phyloP scores from a whole-genome alignment of 1,140 invertebrate genomes.

The Penaeus japonicus region DNA sequence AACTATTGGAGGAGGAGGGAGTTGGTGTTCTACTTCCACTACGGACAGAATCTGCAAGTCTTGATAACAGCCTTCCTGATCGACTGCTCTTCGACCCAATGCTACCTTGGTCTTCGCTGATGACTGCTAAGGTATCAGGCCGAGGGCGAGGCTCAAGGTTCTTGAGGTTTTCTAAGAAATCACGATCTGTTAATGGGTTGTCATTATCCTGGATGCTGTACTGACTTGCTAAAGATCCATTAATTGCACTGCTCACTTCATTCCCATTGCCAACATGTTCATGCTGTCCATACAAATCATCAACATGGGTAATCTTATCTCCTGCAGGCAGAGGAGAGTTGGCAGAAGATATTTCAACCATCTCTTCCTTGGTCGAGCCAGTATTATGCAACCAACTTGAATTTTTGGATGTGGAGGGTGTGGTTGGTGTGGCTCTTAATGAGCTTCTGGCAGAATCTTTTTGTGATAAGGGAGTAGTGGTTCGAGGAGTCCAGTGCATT shows the following conservation, averaged over 20 bases:
- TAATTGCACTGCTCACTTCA: conserved; percentile 48
- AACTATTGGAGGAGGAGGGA: conserved; percentile 37
- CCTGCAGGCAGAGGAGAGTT: conserved; percentile 18
- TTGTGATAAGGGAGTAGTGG: neutral
- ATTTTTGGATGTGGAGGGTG: conserved; percentile 35
- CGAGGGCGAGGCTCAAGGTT: conserved; percentile 41
- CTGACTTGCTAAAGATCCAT: conserved; percentile 46
- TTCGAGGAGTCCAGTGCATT: conserved; percentile 47
- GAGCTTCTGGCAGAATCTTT: neutral
- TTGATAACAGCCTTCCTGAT: conserved; percentile 35
- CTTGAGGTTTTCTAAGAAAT: conserved; percentile 44
- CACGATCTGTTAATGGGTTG: conserved; percentile 41
- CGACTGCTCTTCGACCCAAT: conserved; percentile 38
- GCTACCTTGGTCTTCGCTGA: conserved; percentile 45
- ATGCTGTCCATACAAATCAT: conserved; percentile 44
- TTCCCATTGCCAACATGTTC: conserved; percentile 27
- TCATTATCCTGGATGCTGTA: conserved; percentile 41
- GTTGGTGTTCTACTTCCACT: conserved; percentile 50
- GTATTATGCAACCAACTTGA: conserved; percentile 15
- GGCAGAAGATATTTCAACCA: conserved; percentile 6
- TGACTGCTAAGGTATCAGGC: conserved; percentile 46
- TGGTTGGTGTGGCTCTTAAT: conserved; percentile 27
- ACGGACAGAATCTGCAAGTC: conserved; percentile 44
- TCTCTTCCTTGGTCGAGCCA: conserved; percentile 16
- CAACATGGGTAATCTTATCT: conserved; percentile 19